phyloP scores from a whole-genome alignment of 2,797 vertebrate genomes.

The Neosilurus hyrtlii region DNA sequence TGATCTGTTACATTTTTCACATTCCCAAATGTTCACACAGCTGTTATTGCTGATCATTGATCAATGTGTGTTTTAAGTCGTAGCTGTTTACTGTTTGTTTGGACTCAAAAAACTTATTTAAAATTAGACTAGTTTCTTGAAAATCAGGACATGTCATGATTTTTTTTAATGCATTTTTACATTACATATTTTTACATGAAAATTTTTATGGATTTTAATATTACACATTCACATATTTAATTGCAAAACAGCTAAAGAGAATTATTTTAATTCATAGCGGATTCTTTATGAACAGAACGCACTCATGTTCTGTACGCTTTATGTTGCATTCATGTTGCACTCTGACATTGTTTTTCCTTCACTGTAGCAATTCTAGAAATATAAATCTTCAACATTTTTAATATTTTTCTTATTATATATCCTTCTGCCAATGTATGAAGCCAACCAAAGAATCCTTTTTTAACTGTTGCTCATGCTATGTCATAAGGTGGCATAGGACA shows the following conservation, averaged over 20 bases:
- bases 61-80: constrained; percentile 32
- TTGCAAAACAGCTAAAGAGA: neutral
- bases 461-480: neutral
- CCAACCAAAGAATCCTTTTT: neutral
- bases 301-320: neutral
- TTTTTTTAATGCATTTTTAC: too few relatives aligned
- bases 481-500: neutral
- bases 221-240: neutral
- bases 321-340: neutral
- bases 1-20: constrained; percentile 16
- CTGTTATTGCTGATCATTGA: constrained; percentile 28
- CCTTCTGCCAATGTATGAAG: neutral
- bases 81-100: constrained; percentile 4
- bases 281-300: neutral
- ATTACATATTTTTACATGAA: too few relatives aligned
- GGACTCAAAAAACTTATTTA: too few relatives aligned
- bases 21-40: constrained; percentile 39
- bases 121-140: too few relatives aligned
- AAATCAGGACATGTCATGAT: too few relatives aligned
- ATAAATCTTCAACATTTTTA: neutral
- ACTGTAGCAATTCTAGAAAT: neutral
- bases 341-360: neutral
- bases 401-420: neutral
- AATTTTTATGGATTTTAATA: too few relatives aligned
- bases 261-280: neutral